Percentiles rank a stretch among this genome's conserved stretches.
phyloP scores from a whole-genome alignment of 30 jellyfish, hydroid and myxozoan species.

The Chrysaora quinquecirrha region DNA sequence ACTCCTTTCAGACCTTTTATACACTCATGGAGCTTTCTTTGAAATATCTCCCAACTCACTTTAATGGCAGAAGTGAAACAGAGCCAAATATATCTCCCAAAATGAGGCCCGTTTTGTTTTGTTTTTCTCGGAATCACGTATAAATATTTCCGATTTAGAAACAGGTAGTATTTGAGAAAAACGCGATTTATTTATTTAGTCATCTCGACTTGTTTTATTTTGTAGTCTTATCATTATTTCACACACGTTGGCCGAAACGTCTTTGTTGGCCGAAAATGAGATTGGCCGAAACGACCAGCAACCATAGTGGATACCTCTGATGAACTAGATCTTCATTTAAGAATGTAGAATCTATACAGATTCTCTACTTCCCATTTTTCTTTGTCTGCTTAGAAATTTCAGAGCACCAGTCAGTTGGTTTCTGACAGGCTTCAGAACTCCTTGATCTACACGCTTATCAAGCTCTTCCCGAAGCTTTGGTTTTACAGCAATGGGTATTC shows the following conservation, averaged over 20 bases:
- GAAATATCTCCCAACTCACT: not conserved
- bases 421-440: no score
- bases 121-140: no score
- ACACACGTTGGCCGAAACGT: no score
- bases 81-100: not conserved
- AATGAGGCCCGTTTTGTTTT: no score
- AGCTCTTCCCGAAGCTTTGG: no score
- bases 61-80: not conserved
- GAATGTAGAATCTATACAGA: constrained; percentile 9
- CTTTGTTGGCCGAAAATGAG: no score
- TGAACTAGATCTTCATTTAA: constrained; percentile 11
- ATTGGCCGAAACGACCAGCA: not conserved
- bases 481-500: constrained; percentile 25
- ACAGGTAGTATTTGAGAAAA: constrained; percentile 11
- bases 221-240: no score
- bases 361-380: constrained; percentile 30
- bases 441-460: no score
- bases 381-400: constrained; percentile 17
- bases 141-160: no score
- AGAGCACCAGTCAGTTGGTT: constrained; percentile 55
- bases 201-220: not conserved
- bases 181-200: no score
- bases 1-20: not conserved
- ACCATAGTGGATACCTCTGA: constrained; percentile 27
- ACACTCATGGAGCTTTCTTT: no score